Evolutionary conservation across 2,797 vertebrate genomes (phyloP), one percentile per base, ranked within the genome.

Genomic region (Periparus ater): DNA sequence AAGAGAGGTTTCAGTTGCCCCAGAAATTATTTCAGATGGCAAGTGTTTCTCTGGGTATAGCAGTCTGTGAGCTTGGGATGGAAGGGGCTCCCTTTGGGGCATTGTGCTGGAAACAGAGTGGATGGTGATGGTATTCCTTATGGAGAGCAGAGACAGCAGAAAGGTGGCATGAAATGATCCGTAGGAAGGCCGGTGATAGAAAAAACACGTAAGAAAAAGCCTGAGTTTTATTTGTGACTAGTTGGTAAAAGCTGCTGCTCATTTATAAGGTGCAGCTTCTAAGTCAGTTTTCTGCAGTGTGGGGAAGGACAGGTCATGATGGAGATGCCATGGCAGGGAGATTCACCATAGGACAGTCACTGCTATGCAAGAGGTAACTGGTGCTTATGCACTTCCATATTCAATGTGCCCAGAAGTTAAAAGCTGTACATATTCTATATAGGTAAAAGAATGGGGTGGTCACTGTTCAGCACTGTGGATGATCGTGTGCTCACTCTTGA

Each of bases 401-500:
- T 22, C 34, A 23, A 8, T 1, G 13, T 53, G 34, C 18, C 36
- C 45, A 26, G 70, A 55, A 81, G n/a, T 75, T 53, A 58, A 61
- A 71, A 66, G 38, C 54, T 84, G 21, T 30, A 5, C 4, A 0
- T 48, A 5, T 36, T 45, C 34, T 11, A 13, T n/a, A 23, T 4
- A 50, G 47, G 8, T 62, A 29, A 22, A 72, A 34, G 20, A 38
- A 38, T 2, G 29, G 7, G 1, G 3, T 8, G 9, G 18, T 47
- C 47, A 51, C 27, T 0, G 2, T 40, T 81, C n/a, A 30, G 45
- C 16, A 7, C 18, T 44, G 0, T 20, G 38, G 42, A 29, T 76
- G 60, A 21, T 18, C 0, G 0, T 54, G 27, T 55, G 78, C 30
- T 79, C 1, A 6, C 17, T 38, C 29, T 23, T 17, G 4, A 48